Evolutionary conservation across 92 coral and sea anemone genomes (phyloP), one percentile per base, ranked within the genome.

Genomic region (Porites rus): DNA sequence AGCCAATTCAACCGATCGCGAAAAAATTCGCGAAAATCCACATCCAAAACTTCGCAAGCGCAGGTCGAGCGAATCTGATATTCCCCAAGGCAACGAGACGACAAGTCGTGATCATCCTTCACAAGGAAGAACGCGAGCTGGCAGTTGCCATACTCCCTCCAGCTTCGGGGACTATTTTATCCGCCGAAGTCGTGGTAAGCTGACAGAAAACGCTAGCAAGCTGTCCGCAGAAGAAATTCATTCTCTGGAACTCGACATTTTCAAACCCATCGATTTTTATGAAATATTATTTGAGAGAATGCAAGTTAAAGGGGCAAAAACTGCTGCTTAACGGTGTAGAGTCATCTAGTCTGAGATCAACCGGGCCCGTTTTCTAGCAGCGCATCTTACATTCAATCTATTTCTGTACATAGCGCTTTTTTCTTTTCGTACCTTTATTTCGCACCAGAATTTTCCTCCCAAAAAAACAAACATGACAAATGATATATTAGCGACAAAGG

Each of bases 231-330:
- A 77, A n/a, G 70, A 62, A 4, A 77, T 77, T 14, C 58, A 43
- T 1, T 61, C 58, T 2, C n/a, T 62, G 5, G 81, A 43, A 69
- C 17, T 60, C 2, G 81, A 77, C 66, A 61, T 77, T 21, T 77
- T 77, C 7, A 77, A 61, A 58, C 81, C 81, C 0, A 54, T 77
- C 31, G 71, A 62, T 62, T 77, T 77, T 56, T 77, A 60, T 17
- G 81, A 77, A 77, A 17, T 77, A 20, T n/a, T 77, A 31, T 62
- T 77, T 56, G 9, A 62, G 28, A 62, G 59, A 77, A 77, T 77
- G 81, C 59, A 76, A 24, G 61, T 76, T 7, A 60, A 12, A 2
- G 20, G 24, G 24, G 46, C 46, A 38, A 38, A 38, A 59, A 16
- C 69, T 9, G 14, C 22, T 54, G n/a, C 10, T 6, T 22, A 16